phyloP scores from a whole-genome alignment of 2,797 vertebrate species.

The Neoniphon sammara region DNA sequence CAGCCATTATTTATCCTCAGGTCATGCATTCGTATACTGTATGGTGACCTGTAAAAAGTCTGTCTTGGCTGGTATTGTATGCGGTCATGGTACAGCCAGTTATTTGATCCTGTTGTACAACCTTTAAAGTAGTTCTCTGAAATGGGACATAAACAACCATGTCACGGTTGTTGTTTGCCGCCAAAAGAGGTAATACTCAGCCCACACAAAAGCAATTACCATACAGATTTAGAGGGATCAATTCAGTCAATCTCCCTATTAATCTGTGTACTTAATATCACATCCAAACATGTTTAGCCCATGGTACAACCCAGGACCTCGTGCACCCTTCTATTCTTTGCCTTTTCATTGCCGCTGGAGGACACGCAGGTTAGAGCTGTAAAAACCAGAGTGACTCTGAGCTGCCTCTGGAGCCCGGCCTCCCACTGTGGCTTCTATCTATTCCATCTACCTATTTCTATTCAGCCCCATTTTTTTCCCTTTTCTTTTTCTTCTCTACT shows the following conservation, averaged over 20 bases:
- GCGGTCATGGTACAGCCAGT: too few species aligned
- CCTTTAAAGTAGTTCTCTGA: background rate
- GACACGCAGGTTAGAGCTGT: background rate
- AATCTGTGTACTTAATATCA: constrained; percentile 5
- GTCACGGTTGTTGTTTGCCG: background rate
- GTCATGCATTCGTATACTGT: background rate
- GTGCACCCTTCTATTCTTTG: constrained; percentile 15
- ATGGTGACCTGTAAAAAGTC: background rate
- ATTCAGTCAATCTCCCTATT: constrained; percentile 5
- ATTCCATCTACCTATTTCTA: constrained; percentile 13
- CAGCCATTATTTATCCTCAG: background rate
- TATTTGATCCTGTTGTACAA: background rate
- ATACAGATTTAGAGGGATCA: constrained; percentile 11
- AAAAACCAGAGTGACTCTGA: constrained; percentile 14
- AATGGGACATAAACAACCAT: background rate
- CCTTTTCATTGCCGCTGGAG: constrained; percentile 17
- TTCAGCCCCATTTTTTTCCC: background rate
- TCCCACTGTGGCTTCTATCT: background rate
- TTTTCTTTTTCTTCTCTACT: background rate
- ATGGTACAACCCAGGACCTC: constrained; percentile 7
- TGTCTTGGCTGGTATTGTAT: background rate
- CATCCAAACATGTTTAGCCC: background rate
- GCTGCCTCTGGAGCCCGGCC: constrained; percentile 1
- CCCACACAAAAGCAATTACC: constrained; percentile 10
- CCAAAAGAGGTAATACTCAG: background rate